Evolutionary conservation across 2,797 vertebrate species (phyloP), one percentile per base, ranked within the genome.

Genomic region (Hydrophis major): DNA sequence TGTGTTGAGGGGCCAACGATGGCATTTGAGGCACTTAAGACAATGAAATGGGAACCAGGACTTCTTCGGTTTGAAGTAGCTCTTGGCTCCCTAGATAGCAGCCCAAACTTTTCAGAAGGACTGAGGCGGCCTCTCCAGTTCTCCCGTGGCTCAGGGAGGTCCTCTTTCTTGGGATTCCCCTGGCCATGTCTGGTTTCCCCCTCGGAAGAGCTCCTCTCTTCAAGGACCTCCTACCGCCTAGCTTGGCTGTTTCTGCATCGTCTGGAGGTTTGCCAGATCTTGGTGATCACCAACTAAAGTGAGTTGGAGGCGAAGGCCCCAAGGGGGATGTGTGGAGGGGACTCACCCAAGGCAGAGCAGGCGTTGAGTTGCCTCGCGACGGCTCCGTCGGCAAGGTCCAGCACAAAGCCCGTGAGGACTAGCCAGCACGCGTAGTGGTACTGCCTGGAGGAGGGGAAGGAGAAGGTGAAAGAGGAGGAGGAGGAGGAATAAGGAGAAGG

Each of bases 321-420:
- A 37, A n/a, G 13, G 28, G n/a, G 8, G 50, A 53, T 53, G 50
- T 61, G 8, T 25, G 55, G 0, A 0, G 93, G 92, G 95, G 55
- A 98, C 99, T 99, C 96, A 99, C 99, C 99, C 93, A 98, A 95
- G 0, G 98, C 98, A 0, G 98, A 99, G 97, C 98, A 99, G 88
- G 98, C 98, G 12, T 98, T 92, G 25, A 99, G 98, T 96, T 96
- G 98, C 94, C 98, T 98, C 94, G 98, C 98, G 93, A 99, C 98
- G 0, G 99, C 98, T 56, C 98, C 98, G 3, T 99, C 98, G 0
- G 98, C 99, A 96, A 98, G 97, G 95, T 99, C 98, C 93, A 99
- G 97, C 89, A 99, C 98, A 96, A 99, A 99, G 42, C 99, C 98
- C 93, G 98, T 97, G 95, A 99, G 98, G 92, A 99, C 97, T 95